These are phyloP conservation scores for Lobophora halterata DNA, from an alignment of 2,888 invertebrate species.

Conservation along the genomic window DNA sequence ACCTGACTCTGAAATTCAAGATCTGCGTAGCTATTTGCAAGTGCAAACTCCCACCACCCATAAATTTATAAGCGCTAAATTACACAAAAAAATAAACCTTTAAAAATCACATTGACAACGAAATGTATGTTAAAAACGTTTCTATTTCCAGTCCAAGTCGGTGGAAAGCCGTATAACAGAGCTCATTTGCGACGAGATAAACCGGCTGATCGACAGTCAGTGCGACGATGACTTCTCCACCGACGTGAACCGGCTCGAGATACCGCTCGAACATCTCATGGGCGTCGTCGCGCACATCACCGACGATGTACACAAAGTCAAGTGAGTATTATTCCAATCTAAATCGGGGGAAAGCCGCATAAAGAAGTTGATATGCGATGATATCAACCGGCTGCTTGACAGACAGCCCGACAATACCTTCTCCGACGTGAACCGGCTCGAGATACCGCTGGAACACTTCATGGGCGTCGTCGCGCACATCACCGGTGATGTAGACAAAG, in stretches of 20 bases:
- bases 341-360: conserved; percentile 65
- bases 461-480: conserved; percentile 60
- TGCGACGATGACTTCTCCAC: conserved; percentile 39
- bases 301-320: conserved; percentile 55
- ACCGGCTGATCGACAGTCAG: conserved; percentile 51
- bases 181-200: conserved; percentile 63
- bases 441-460: conserved; percentile 57
- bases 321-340: conserved; percentile 54
- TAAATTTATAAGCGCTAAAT: no score
- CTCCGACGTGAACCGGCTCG: conserved; percentile 44
- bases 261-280: conserved; percentile 62
- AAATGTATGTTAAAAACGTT: no score
- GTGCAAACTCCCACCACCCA: no score
- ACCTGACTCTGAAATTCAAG: no score
- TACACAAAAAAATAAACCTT: no score
- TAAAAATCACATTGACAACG: no score
- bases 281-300: conserved; percentile 56
- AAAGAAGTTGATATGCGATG: conserved; percentile 60
- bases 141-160: conserved; percentile 50
- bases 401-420: conserved; percentile 42
- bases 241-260: conserved; percentile 49
- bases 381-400: conserved; percentile 60
- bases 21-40: no score
- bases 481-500: conserved; percentile 55
- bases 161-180: conserved; percentile 65